phyloP scores from a whole-genome alignment of 2,888 invertebrate genomes.

The Formica aserva region DNA sequence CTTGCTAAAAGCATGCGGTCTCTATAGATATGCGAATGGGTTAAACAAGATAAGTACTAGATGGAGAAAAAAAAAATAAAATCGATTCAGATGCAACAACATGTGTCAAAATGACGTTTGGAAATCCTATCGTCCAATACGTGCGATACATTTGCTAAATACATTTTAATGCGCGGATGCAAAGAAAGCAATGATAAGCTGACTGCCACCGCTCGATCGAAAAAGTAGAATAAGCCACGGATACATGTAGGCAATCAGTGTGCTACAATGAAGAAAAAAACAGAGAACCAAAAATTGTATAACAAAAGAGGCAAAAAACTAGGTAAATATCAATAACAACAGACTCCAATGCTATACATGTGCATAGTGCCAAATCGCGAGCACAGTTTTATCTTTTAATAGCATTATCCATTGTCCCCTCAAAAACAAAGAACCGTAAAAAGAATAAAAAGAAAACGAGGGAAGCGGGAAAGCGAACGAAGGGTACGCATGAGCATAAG shows the following conservation, averaged over 20 bases:
- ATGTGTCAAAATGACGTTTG: background rate
- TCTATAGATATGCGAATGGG: background rate
- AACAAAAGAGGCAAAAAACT: background rate
- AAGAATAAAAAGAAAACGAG: slow-evolving; percentile 22
- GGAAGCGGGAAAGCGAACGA: background rate
- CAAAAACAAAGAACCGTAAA: slow-evolving; percentile 42
- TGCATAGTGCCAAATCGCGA: slow-evolving; percentile 2
- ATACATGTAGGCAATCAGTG: slow-evolving; percentile 13
- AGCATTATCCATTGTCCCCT: slow-evolving; percentile 40
- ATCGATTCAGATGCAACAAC: slow-evolving; percentile 13
- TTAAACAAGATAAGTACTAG: slow-evolving; percentile 3
- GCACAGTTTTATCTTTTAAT: slow-evolving; percentile 40
- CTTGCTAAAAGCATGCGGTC: background rate
- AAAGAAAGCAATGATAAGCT: slow-evolving; percentile 42
- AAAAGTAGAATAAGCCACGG: background rate
- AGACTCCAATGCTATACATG: background rate
- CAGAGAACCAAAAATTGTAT: slow-evolving; percentile 10
- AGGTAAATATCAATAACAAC: slow-evolving; percentile 23
- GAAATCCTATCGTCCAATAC: slow-evolving; percentile 35
- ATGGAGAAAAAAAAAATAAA: slow-evolving; percentile 6
- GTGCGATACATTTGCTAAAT: slow-evolving; percentile 29
- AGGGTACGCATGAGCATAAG: slow-evolving; percentile 28
- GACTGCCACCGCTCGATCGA: slow-evolving; percentile 6
- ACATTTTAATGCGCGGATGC: slow-evolving; percentile 19
- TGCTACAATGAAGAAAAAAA: slow-evolving; percentile 11